Percentiles rank a stretch among this genome's conserved stretches.
Evolutionary conservation across 2,113 vertebrate species (phyloP).

Genomic region (Tetrao urogallus): DNA sequence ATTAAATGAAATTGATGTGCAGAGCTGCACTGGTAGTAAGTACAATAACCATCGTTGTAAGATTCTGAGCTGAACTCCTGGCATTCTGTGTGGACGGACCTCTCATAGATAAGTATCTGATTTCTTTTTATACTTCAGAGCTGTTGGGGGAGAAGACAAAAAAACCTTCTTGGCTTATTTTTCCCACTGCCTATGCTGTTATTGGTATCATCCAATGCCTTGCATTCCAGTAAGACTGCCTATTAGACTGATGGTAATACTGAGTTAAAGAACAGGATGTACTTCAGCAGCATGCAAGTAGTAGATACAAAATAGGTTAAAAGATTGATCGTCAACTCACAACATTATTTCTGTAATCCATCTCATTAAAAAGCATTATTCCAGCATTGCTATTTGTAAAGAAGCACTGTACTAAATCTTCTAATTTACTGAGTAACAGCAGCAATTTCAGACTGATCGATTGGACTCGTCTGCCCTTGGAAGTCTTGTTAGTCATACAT

Average conservation of each 20-base stretch:
- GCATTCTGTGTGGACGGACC: not conserved
- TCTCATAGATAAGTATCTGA: not conserved
- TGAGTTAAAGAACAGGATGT: not conserved
- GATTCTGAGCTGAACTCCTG: slow-evolving; percentile 16
- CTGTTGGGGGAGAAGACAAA: not conserved
- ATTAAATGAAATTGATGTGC: slow-evolving; percentile 12
- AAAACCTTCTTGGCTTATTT: not conserved
- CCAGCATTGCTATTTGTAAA: not conserved
- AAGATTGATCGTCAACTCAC: not conserved
- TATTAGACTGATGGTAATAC: not conserved
- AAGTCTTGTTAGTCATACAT: not conserved
- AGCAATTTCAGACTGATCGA: not conserved
- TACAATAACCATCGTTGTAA: not conserved
- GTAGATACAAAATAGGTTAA: not conserved
- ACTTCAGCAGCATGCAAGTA: not conserved
- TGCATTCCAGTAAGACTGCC: not conserved
- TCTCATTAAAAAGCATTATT: not conserved
- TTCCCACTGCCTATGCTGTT: not conserved
- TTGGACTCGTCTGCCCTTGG: not conserved
- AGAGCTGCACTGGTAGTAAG: not conserved
- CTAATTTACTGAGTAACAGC: not conserved
- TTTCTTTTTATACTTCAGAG: slow-evolving; percentile 24
- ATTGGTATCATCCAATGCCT: not conserved
- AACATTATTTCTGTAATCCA: not conserved
- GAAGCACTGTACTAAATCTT: not conserved